Percentiles rank a stretch among this genome's conserved stretches.
Evolutionary conservation across 2,888 invertebrate genomes (phyloP).

Genomic region (Eristalis tenax): DNA sequence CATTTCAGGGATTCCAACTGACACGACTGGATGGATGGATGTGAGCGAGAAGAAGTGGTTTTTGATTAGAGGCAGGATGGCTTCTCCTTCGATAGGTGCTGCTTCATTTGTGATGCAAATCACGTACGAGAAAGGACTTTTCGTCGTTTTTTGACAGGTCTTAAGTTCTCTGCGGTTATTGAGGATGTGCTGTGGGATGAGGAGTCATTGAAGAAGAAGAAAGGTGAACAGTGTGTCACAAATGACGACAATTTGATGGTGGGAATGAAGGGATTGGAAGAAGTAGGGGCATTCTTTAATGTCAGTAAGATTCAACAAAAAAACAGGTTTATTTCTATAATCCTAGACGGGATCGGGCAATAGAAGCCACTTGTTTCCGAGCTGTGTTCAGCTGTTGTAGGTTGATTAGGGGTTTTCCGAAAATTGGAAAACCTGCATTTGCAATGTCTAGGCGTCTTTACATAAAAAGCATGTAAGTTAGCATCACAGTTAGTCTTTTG

Average conservation of each 20-base stretch:
- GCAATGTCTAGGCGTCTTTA: too few species aligned
- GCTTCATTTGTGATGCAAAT: conserved; percentile 77
- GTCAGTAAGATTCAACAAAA: too few species aligned
- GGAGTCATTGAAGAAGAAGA: conserved; percentile 42
- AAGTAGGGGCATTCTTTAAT: too few species aligned
- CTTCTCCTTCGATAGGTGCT: conserved; percentile 53
- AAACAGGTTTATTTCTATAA: too few species aligned
- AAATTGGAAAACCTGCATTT: too few species aligned
- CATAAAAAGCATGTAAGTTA: too few species aligned
- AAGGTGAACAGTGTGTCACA: conserved; percentile 13
- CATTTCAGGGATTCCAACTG: conserved; percentile 70
- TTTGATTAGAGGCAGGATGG: conserved; percentile 9
- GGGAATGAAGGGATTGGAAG: too few species aligned
- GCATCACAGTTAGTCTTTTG: too few species aligned
- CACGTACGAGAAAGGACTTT: conserved; percentile 78
- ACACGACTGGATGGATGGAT: not conserved
- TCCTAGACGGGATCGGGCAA: too few species aligned
- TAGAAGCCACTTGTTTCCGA: too few species aligned
- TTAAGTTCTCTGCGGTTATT: conserved; percentile 27
- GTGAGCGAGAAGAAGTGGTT: conserved; percentile 5
- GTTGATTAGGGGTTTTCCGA: too few species aligned
- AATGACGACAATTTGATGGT: not conserved
- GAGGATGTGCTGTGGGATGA: not conserved
- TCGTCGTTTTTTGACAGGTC: conserved; percentile 47
- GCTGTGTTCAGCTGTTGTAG: too few species aligned